A percentile compares a stretch with the other conserved stretches of the same genome.
Conservation (phyloP, 2,888 invertebrate species). For the Esperia sulphurella region DNA sequence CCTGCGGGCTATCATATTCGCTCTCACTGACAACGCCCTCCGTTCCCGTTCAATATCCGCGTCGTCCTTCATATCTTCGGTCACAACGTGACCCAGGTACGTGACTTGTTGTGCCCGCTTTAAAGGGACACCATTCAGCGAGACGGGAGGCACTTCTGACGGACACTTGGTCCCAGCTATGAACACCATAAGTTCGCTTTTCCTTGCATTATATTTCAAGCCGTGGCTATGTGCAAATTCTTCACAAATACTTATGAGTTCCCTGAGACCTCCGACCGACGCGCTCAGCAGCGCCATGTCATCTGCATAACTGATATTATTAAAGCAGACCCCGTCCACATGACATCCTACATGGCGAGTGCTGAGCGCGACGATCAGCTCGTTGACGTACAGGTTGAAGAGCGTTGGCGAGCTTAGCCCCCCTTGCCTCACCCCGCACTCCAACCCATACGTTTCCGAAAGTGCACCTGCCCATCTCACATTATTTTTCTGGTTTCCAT, state of each 20-base stretch:
- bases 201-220: background rate
- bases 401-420: background rate
- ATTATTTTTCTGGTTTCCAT: background rate
- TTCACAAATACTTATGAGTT: background rate
- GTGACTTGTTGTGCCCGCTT: background rate
- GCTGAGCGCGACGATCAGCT: background rate
- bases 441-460: background rate
- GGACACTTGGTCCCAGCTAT: background rate
- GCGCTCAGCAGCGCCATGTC: background rate
- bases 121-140: background rate
- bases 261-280: background rate
- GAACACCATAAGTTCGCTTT: background rate
- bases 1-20: conserved; percentile 10
- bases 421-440: background rate
- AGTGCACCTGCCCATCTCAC: background rate
- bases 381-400: background rate
- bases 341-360: background rate
- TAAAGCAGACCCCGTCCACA: background rate
- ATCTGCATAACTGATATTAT: background rate
- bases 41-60: conserved; percentile 9
- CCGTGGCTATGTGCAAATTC: background rate
- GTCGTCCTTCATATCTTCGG: conserved; percentile 2
- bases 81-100: background rate
- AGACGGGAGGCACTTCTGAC: background rate
- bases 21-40: conserved; percentile 8